Evolutionary conservation across 2,113 vertebrate genomes (phyloP).

Genomic region (Cairina moschata): DNA sequence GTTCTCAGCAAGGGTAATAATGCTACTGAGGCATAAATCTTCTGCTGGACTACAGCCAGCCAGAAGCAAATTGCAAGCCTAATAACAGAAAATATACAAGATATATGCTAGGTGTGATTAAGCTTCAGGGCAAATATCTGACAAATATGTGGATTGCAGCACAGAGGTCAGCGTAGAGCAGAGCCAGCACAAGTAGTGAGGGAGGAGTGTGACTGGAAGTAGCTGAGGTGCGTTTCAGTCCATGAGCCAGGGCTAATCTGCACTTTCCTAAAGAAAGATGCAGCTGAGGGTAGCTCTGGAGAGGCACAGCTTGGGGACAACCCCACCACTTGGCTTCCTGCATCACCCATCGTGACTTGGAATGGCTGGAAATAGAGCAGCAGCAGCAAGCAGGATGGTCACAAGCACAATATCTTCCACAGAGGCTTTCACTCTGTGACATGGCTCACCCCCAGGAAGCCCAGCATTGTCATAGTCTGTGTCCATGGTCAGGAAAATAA

Average conservation of each 20-base stretch:
- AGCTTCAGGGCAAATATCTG: neutral
- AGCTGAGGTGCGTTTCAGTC: neutral
- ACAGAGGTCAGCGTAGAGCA: neutral
- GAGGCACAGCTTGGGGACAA: neutral
- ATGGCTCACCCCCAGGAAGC: neutral
- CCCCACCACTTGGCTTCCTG: neutral
- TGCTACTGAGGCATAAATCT: neutral
- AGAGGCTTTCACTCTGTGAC: neutral
- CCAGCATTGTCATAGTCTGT: neutral
- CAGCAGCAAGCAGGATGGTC: neutral
- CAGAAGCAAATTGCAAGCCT: slow-evolving; percentile 4
- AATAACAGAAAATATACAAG: neutral
- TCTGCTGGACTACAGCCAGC: slow-evolving; percentile 23
- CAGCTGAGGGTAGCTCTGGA: neutral
- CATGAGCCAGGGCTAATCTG: neutral
- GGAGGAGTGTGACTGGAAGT: neutral
- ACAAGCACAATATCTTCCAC: neutral
- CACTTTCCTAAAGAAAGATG: neutral
- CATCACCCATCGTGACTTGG: accelerated
- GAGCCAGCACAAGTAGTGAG: accelerated
- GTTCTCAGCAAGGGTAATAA: slow-evolving; percentile 23
- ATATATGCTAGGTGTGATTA: neutral
- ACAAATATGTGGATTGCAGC: neutral
- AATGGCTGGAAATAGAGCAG: neutral
- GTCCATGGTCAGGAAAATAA: neutral